Evolutionary conservation across 37 sponge, comb jelly and placozoan species (phyloP), one percentile per base, ranked within the genome.

Genomic region (Chondrosia reniformis): DNA sequence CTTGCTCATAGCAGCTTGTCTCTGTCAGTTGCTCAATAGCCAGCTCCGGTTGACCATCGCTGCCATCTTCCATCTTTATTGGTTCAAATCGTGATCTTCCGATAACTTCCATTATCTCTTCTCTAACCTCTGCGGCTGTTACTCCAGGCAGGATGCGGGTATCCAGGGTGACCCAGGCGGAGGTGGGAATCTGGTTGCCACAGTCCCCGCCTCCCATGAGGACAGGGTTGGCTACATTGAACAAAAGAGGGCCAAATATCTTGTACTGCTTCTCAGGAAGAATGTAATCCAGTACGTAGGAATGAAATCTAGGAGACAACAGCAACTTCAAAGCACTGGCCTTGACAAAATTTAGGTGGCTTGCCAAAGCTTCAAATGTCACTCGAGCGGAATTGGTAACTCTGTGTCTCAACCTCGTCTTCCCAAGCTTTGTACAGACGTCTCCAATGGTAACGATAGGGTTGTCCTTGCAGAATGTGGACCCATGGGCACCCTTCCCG

Each of bases 171-270:
- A 94, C 67, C 46, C 65, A 86, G 21, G 88, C 84, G 1, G 57
- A 59, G 46, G 89, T 56, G 0, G 94, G 90, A 24, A 94, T 89
- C 83, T 94, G 94, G 45, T 94, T 94, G 33, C 39, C 49, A 37
- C 84, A 76, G 22, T 84, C 84, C 3, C 91, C 91, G 12, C 77
- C 87, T 17, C 65, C 67, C 5, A 94, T 80, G 3, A 83, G 75
- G 3, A 84, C 84, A 17, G 90, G 90, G 33, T 63, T 87, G 52
- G 94, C 90, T 37, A 81, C 86, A 78, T 94, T 94, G 66, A 75
- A 86, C 15, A 94, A 66, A 22, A 89, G 43, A 46, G 94, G 85
- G 3, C 56, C 64, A 5, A 93, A 32, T 2, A 77, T 54, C 24
- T 45, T 71, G 19, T 24, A 46, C 44, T 86, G 87, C 30, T 84